phyloP scores from a whole-genome alignment of 2,888 invertebrate genomes.

The Drosophila vallismaia region DNA sequence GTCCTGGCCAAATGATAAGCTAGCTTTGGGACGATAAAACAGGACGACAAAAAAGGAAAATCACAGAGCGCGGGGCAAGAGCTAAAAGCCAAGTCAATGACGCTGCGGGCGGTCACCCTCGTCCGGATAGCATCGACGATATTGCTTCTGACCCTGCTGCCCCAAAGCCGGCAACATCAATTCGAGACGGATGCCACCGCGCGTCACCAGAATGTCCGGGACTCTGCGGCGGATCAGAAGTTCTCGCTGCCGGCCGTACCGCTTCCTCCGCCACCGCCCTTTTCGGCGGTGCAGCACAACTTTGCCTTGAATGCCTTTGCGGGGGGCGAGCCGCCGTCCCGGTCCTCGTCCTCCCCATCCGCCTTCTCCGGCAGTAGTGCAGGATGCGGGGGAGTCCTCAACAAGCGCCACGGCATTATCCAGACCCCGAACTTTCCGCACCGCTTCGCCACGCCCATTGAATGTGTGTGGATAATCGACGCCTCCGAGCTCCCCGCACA shows the following conservation, averaged over 20 bases:
- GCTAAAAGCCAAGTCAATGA: constrained; percentile 71
- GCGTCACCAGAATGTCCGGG: constrained; percentile 28
- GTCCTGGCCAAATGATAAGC: constrained; percentile 57
- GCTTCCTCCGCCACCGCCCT: constrained; percentile 77
- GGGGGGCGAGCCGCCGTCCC: constrained; percentile 28
- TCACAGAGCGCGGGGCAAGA: constrained; percentile 14
- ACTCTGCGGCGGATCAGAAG: constrained; percentile 62
- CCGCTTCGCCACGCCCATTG: constrained; percentile 91
- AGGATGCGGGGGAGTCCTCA: constrained; percentile 88
- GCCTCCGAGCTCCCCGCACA: constrained; percentile 86
- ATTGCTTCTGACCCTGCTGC: constrained; percentile 57
- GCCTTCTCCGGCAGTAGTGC: constrained; percentile 21
- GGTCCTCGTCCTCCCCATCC: constrained; percentile 9
- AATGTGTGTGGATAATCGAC: constrained; percentile 94
- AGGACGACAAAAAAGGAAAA: constrained; percentile 14
- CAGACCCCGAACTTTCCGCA: constrained; percentile 94
- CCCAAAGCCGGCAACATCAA: constrained; percentile 29
- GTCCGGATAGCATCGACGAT: constrained; percentile 58
- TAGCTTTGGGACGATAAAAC: constrained; percentile 35
- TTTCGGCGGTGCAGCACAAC: constrained; percentile 66
- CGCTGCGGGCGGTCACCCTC: constrained; percentile 55
- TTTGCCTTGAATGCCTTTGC: constrained; percentile 72
- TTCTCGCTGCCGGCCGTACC: constrained; percentile 78
- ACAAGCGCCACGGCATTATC: constrained; percentile 88
- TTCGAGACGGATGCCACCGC: constrained; percentile 40